Conservation (phyloP, 1,140 invertebrate genomes). For the Ctenoplectra terminalis region DNA sequence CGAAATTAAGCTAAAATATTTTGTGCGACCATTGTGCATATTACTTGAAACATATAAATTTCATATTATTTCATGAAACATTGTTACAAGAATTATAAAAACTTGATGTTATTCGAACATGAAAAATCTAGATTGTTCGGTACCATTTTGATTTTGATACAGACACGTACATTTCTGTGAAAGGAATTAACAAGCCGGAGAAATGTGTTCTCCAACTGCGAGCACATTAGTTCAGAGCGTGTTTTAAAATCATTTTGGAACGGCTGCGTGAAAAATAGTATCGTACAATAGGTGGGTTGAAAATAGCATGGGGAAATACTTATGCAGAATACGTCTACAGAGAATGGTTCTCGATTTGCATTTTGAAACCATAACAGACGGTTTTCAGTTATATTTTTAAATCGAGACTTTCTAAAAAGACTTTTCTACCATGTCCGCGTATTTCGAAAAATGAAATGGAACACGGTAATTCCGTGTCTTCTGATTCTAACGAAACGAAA, state of each 20-base stretch:
- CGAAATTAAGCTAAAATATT: too few species aligned
- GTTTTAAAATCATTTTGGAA: conserved; percentile 1
- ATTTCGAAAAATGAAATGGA: not conserved
- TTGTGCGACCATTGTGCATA: too few species aligned
- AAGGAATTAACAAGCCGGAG: not conserved
- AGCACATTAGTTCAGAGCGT: not conserved
- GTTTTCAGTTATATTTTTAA: conserved; percentile 10
- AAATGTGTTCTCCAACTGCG: not conserved
- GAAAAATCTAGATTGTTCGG: too few species aligned
- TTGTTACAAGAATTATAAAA: too few species aligned
- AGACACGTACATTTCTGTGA: not conserved
- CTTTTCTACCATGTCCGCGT: not conserved
- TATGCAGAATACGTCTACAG: not conserved
- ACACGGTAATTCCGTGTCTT: not conserved
- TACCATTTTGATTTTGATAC: not conserved
- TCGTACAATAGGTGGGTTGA: not conserved
- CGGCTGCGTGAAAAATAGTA: not conserved
- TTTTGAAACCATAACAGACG: not conserved
- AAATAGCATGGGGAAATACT: conserved; percentile 21
- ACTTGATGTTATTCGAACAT: too few species aligned
- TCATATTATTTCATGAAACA: too few species aligned
- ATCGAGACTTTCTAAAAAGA: not conserved
- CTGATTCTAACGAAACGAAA: not conserved
- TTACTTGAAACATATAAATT: too few species aligned
- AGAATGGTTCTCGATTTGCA: conserved; percentile 32